phyloP scores from a whole-genome alignment of 2,797 vertebrate species.

The Cottoperca gobio region DNA sequence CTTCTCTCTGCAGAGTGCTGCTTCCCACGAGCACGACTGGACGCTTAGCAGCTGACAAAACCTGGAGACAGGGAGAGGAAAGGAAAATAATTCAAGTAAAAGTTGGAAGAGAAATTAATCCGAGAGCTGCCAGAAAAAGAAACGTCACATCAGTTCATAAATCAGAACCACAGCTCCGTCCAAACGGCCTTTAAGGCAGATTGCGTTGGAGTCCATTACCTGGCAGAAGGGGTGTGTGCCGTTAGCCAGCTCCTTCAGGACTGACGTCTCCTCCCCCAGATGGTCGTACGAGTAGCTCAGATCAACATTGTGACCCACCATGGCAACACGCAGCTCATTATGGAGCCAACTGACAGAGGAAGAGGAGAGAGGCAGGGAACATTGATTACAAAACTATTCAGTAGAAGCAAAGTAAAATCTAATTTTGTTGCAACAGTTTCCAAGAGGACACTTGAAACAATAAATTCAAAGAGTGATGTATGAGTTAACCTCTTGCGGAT shows the following conservation, averaged over 20 bases:
- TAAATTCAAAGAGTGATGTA: background rate
- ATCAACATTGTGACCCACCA: slow-evolving; percentile 92
- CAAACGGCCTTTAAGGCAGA: background rate
- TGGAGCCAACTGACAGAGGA: slow-evolving; percentile 92
- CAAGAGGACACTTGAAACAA: background rate
- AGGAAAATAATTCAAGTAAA: accelerated
- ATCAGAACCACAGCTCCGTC: background rate
- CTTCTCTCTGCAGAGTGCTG: slow-evolving; percentile 90
- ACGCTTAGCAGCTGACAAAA: slow-evolving; percentile 88
- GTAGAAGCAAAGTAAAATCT: background rate
- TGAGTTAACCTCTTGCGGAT: slow-evolving; percentile 86
- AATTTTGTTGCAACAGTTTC: background rate
- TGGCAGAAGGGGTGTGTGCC: slow-evolving; percentile 92
- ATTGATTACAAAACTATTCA: background rate
- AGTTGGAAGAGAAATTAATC: background rate
- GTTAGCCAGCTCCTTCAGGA: slow-evolving; percentile 90
- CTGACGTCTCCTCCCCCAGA: slow-evolving; percentile 91
- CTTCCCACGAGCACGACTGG: slow-evolving; percentile 96
- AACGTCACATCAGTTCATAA: background rate
- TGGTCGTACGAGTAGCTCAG: slow-evolving; percentile 94
- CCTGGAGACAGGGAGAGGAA: slow-evolving; percentile 70
- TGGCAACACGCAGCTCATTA: slow-evolving; percentile 93
- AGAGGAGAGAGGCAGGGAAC: background rate
- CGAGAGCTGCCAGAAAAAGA: background rate
- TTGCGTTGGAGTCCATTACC: slow-evolving; percentile 76